phyloP scores from a whole-genome alignment of 2,888 invertebrate genomes.

The Drosophila demipolita region DNA sequence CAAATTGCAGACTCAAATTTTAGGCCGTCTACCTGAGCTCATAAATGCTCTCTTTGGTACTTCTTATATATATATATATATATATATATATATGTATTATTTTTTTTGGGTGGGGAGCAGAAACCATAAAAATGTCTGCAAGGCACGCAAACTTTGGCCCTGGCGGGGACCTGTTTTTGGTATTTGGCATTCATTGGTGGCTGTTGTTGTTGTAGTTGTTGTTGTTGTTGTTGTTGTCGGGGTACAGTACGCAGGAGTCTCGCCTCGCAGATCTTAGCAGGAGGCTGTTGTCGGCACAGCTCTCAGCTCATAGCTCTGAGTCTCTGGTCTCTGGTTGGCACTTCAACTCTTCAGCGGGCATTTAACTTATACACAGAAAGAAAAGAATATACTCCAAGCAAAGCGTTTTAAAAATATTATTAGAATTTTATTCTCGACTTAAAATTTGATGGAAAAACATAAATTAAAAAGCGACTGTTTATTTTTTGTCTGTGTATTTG shows the following conservation, averaged over 20 bases:
- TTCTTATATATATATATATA: slow-evolving; percentile 4
- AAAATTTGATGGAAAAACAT: not conserved
- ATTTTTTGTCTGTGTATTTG: slow-evolving; percentile 44
- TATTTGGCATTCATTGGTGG: slow-evolving; percentile 26
- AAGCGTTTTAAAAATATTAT: not conserved
- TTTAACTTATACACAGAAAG: slow-evolving; percentile 18
- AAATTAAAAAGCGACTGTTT: not conserved
- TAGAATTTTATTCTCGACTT: not conserved
- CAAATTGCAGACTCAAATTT: slow-evolving; percentile 23
- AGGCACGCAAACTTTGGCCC: slow-evolving; percentile 78
- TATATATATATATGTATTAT: not conserved
- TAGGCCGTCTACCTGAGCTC: slow-evolving; percentile 56
- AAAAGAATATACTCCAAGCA: not conserved
- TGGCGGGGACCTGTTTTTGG: slow-evolving; percentile 68
- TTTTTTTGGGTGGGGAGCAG: slow-evolving; percentile 35
- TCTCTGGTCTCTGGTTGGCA: slow-evolving; percentile 49
- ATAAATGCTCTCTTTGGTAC: slow-evolving; percentile 53
- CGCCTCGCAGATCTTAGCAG: slow-evolving; percentile 63
- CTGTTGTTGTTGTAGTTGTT: slow-evolving; percentile 14
- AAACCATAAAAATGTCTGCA: slow-evolving; percentile 66
- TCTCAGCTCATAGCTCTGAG: slow-evolving; percentile 46
- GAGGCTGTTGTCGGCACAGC: slow-evolving; percentile 55
- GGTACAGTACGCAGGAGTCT: slow-evolving; percentile 72
- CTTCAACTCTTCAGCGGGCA: slow-evolving; percentile 60
- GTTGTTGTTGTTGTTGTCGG: slow-evolving; percentile 15